Base-by-base conservation (phyloP, 2,797 vertebrate genomes). In the Nasua narica region DNA sequence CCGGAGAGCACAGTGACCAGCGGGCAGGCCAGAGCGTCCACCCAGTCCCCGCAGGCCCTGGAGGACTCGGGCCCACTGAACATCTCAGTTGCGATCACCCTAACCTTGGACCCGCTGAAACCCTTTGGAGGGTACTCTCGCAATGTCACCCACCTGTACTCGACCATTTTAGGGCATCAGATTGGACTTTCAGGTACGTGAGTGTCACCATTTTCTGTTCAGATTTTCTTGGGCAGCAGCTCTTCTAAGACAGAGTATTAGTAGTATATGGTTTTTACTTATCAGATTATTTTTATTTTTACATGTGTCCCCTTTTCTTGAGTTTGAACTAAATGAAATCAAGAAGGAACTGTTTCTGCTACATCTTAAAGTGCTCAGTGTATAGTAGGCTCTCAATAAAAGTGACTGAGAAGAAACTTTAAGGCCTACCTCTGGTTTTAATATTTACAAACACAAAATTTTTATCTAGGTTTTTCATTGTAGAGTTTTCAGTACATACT, bases 91-190 rank as follows among this genome's bases (percentile, higher is more conserved):
- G 98, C 99, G 78, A 99, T 99, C 98, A 99, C 99, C 0, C 98
- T 99, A 92, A 99, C 99, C 0, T 98, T 99, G 98, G 99, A 99
- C 97, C 99, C 99, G 0, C 99, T 99, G 77, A 98, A 99, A 5
- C 99, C 99, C 0, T 99, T 99, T 0, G 99, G 99, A 1, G 99
- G 99, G 0, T 99, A 99, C 87, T 99, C 99, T 0, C 99, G 99
- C 86, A 99, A 99, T 32, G 99, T 99, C 98, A 99, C 99, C 1
- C 99, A 99, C 94, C 98, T 99, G 67, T 99, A 99, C 23, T 99
- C 99, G 90, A 99, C 99, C 0, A 98, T 99, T 94, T 98, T 99
- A 88, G 99, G 99, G 0, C 99, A 99, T 98, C 99, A 99, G 56
- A 99, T 99, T 13, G 99, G 99, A 40, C 99, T 99, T 11, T 99